phyloP scores from a whole-genome alignment of 1,140 invertebrate species.

The Aradophagus sp. region DNA sequence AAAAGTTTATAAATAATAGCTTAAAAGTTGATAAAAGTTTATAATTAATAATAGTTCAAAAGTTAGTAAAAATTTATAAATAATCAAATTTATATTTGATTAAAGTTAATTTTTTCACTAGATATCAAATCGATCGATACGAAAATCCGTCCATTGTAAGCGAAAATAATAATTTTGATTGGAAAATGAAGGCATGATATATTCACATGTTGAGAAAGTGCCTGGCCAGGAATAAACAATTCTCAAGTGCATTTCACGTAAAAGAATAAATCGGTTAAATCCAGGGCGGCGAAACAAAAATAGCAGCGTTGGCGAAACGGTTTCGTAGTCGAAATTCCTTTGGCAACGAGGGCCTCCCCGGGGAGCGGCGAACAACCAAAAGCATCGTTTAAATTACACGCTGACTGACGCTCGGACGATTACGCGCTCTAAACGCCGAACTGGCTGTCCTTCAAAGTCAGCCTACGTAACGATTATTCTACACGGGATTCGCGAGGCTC shows the following conservation, averaged over 20 bases:
- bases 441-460: constrained; percentile 59
- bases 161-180: no score
- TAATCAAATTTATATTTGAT: no score
- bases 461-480: constrained; percentile 59
- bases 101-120: no score
- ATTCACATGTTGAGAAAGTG: no score
- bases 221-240: no score
- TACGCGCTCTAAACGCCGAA: constrained; percentile 62
- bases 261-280: neutral
- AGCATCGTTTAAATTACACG: constrained; percentile 51
- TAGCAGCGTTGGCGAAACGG: neutral
- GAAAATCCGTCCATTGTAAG: no score
- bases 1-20: no score
- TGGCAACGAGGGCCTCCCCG: neutral
- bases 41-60: no score
- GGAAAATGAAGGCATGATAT: no score
- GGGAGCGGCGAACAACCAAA: constrained; percentile 1
- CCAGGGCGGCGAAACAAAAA: neutral
- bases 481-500: constrained; percentile 26
- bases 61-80: no score
- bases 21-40: no score
- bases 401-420: constrained; percentile 50
- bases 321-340: neutral
- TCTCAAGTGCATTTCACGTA: neutral
- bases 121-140: no score